A percentile compares a stretch with the other conserved stretches of the same genome.
Evolutionary conservation across 2,113 vertebrate species (phyloP).

Genomic region (Ceratotherium simum): DNA sequence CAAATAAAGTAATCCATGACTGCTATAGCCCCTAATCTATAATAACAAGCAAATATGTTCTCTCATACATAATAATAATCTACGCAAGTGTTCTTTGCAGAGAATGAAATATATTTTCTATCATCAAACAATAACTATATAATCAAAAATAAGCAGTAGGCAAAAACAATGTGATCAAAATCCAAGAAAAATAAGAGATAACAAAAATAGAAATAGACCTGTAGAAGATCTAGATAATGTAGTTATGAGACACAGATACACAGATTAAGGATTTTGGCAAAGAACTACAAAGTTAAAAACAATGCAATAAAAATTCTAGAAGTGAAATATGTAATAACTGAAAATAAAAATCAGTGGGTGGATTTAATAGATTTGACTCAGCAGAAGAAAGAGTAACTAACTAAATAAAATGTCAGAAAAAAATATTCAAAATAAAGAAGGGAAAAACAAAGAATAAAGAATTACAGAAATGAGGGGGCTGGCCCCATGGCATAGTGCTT

Average conservation of each 20-base stretch:
- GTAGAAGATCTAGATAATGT: background rate
- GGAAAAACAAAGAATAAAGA: background rate
- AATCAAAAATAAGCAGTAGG: background rate
- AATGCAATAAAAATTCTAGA: slow-evolving; percentile 11
- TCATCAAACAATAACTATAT: background rate
- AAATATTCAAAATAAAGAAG: slow-evolving; percentile 12
- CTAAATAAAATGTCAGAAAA: background rate
- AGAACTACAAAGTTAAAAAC: background rate
- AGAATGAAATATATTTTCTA: background rate
- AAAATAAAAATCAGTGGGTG: background rate
- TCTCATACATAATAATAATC: background rate
- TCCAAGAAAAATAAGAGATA: background rate
- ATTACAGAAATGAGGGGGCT: background rate
- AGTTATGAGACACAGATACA: background rate
- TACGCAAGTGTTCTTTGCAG: background rate
- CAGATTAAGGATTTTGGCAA: background rate
- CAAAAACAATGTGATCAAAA: background rate
- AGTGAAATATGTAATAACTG: background rate
- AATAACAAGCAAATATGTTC: background rate
- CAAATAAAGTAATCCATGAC: background rate
- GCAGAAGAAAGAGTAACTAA: background rate
- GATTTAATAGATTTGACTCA: background rate
- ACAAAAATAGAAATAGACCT: background rate
- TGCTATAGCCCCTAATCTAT: background rate
- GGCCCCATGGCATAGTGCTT: no score